Evolutionary conservation across 2,113 vertebrate genomes (phyloP).

Genomic region (Nibea coibor): DNA sequence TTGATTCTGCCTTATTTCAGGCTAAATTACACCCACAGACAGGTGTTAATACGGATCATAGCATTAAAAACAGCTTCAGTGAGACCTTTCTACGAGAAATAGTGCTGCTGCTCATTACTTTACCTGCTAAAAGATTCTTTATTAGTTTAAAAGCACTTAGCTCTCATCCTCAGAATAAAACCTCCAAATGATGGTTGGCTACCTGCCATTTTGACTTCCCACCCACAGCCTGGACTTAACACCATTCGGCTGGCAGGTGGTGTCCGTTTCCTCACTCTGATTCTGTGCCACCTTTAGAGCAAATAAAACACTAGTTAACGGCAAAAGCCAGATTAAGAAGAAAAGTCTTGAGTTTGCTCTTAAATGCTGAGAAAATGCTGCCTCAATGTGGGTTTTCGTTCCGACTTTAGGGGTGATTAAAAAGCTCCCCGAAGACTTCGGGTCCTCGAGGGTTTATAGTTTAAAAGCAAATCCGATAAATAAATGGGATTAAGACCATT

Average conservation of each 20-base stretch:
- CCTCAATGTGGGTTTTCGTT: no score
- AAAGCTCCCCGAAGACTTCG: no score
- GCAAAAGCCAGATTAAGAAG: no score
- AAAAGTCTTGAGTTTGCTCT: no score
- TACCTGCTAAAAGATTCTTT: background rate
- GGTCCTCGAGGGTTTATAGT: no score
- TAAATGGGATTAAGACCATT: no score
- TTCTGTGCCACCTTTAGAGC: background rate
- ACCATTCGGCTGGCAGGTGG: slow-evolving; percentile 17
- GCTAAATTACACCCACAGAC: background rate
- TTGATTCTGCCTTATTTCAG: background rate
- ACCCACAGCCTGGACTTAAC: slow-evolving; percentile 16
- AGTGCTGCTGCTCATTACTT: background rate
- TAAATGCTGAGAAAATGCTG: no score
- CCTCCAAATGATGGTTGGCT: background rate
- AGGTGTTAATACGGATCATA: background rate
- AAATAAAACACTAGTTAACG: slow-evolving; percentile 7
- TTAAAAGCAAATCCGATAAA: no score
- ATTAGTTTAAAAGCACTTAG: slow-evolving; percentile 8
- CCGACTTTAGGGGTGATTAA: no score
- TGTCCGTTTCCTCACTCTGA: slow-evolving; percentile 25
- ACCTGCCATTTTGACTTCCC: slow-evolving; percentile 17
- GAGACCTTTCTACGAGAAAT: slow-evolving; percentile 2
- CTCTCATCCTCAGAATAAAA: slow-evolving; percentile 4
- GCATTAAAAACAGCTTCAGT: background rate